These are phyloP conservation scores for Aegypius monachus DNA, from an alignment of 2,113 vertebrate genomes.

Conservation along the genomic window DNA sequence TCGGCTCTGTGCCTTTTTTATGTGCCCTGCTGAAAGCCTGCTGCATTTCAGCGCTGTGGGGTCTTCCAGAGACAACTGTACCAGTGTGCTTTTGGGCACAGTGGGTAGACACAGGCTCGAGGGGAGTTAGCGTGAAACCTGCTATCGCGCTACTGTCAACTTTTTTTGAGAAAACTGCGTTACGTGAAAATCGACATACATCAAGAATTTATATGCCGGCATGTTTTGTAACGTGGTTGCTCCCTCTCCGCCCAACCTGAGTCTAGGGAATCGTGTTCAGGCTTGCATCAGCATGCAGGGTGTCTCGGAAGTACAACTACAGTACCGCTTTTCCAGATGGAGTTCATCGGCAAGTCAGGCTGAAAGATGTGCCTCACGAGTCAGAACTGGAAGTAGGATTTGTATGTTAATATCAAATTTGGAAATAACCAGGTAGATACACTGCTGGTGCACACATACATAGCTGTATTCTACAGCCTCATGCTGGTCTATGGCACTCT, in stretches of 20 bases:
- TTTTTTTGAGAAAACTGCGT: not conserved
- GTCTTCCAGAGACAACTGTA: not conserved
- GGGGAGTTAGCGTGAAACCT: not conserved
- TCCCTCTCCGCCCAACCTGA: not conserved
- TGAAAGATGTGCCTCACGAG: not conserved
- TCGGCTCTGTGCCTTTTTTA: not conserved
- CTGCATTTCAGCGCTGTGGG: not conserved
- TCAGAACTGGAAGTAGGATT: not conserved
- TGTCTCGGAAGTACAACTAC: not conserved
- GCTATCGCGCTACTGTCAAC: not conserved
- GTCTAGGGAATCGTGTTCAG: not conserved
- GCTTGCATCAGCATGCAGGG: not conserved
- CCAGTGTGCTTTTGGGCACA: no score
- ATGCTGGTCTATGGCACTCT: not conserved
- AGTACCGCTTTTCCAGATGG: not conserved
- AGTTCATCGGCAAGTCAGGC: not conserved
- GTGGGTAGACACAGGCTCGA: fast-evolving
- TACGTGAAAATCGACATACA: not conserved
- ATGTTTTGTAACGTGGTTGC: not conserved
- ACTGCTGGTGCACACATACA: not conserved
- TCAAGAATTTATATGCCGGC: not conserved
- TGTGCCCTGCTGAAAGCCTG: not conserved
- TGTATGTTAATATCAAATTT: not conserved
- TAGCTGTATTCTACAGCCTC: not conserved
- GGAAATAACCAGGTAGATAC: not conserved